Percentiles rank a stretch among this genome's conserved stretches.
Conservation (phyloP, 1,140 invertebrate genomes). For the Asobara japonica region DNA sequence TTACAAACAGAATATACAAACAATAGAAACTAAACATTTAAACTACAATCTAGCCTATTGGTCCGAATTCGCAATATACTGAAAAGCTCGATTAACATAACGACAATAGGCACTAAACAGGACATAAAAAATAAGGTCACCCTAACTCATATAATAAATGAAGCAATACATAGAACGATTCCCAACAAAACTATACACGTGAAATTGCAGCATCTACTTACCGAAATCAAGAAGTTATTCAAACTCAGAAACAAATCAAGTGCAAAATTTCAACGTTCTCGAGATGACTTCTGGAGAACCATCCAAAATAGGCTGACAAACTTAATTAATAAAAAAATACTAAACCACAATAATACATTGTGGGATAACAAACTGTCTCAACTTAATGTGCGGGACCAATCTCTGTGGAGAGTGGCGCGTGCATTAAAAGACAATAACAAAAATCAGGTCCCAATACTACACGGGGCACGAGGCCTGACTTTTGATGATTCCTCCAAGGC, state of each 20-base stretch:
- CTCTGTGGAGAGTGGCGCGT: no score
- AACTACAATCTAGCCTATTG: not conserved
- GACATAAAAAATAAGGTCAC: not conserved
- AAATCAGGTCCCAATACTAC: no score
- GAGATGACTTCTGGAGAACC: not conserved
- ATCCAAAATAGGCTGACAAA: not conserved
- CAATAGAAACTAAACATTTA: not conserved
- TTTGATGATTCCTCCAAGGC: no score
- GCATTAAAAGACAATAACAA: no score
- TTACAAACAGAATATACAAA: not conserved
- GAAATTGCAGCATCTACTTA: not conserved
- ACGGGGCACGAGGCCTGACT: no score
- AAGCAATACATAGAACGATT: not conserved
- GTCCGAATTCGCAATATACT: not conserved
- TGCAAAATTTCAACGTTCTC: not conserved
- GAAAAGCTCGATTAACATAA: not conserved
- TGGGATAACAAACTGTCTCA: no score
- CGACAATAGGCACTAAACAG: not conserved
- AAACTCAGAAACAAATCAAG: not conserved
- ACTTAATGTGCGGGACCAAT: no score
- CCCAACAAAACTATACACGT: not conserved
- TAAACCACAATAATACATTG: no score
- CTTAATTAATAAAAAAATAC: no score
- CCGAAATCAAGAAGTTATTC: not conserved
- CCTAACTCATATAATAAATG: not conserved